These are phyloP conservation scores for Crotalus helleri DNA, from an alignment of 2,113 vertebrate species.

Conservation along the genomic window DNA sequence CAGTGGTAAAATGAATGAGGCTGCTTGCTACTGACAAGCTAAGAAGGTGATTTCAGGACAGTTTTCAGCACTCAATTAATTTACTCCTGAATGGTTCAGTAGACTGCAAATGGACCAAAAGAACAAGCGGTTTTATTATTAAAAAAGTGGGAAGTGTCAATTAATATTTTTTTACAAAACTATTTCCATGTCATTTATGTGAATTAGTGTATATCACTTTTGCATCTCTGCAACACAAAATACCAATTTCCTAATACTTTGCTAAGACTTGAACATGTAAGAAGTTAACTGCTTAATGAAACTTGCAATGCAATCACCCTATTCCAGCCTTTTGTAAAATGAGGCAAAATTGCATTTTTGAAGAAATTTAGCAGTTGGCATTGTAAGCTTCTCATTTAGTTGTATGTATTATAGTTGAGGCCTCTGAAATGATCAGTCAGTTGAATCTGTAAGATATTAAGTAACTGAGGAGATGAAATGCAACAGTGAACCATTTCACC, in stretches of 20 bases:
- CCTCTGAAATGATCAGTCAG: neutral
- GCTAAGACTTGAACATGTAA: neutral
- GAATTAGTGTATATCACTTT: neutral
- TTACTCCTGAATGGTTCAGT: neutral
- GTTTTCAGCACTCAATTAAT: neutral
- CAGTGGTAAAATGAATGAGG: neutral
- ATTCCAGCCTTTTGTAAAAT: neutral
- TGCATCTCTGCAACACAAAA: neutral
- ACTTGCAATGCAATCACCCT: conserved; percentile 2
- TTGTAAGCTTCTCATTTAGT: conserved; percentile 22
- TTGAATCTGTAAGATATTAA: neutral
- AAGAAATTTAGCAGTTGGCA: conserved; percentile 2
- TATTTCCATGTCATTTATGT: neutral
- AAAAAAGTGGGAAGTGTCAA: neutral
- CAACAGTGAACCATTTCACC: rapidly evolving
- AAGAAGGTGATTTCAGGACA: neutral
- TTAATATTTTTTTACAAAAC: neutral
- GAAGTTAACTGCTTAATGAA: rapidly evolving
- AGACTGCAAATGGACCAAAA: neutral
- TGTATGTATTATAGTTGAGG: neutral
- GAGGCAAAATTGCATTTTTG: neutral
- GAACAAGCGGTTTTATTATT: neutral
- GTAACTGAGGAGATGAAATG: conserved; percentile 5
- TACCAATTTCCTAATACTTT: neutral
- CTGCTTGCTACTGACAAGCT: neutral